Percentiles rank a stretch among this genome's conserved stretches.
Evolutionary conservation across 2,797 vertebrate species (phyloP).

Genomic region (Amblyraja radiata): DNA sequence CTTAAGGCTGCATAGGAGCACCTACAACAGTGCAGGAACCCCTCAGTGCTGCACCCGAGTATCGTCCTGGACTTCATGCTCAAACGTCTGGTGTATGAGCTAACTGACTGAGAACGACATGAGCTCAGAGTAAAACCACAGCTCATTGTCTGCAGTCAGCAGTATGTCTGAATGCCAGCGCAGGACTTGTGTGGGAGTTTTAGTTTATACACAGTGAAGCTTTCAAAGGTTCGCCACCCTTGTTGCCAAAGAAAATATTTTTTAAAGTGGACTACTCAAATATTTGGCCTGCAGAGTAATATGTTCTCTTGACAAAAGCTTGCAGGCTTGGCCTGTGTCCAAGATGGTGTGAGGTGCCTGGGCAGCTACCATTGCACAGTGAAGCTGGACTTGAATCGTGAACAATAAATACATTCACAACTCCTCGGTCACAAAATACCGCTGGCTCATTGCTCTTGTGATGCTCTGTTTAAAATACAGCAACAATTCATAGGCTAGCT

Average conservation of each 20-base stretch:
- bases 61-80: neutral
- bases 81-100: neutral
- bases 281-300: neutral
- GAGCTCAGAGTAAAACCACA: too few species aligned
- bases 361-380: neutral
- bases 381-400: neutral
- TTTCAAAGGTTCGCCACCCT: neutral
- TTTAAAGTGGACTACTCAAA: slow-evolving; percentile 1
- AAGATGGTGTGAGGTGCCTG: neutral
- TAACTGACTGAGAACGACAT: neutral
- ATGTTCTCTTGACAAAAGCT: neutral
- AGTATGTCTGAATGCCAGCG: neutral
- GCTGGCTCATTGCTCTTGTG: neutral
- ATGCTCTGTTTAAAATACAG: neutral
- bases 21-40: neutral
- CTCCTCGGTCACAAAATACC: neutral
- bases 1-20: too few species aligned
- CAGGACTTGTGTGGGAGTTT: neutral
- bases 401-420: neutral
- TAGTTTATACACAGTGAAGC: neutral
- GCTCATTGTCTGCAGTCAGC: neutral
- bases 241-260: slow-evolving; percentile 6
- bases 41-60: neutral
- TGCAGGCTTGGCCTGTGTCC: neutral
- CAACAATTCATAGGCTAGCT: neutral